Percentiles rank a stretch among this genome's conserved stretches.
These are phyloP conservation scores for Drosophila gunungcola DNA, from an alignment of 1,140 invertebrate species.

Conservation along the genomic window DNA sequence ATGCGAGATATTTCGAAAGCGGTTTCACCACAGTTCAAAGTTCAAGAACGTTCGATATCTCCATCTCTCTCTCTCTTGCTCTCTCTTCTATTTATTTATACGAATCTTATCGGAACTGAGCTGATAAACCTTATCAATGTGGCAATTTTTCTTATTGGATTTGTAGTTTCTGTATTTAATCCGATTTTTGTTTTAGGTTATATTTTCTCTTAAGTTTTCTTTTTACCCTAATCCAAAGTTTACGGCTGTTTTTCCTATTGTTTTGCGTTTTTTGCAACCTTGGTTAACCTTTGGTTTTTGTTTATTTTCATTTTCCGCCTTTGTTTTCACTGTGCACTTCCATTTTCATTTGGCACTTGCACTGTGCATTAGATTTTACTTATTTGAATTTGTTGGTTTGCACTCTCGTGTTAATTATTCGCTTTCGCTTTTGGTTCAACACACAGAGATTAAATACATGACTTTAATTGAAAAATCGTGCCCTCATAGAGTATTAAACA, in stretches of 20 bases:
- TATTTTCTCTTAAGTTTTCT: no score
- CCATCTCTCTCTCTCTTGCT: background rate
- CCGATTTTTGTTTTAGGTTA: slow-evolving; percentile 1
- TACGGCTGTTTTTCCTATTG: background rate
- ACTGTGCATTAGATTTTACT: slow-evolving; percentile 2
- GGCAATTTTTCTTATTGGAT: slow-evolving; percentile 10
- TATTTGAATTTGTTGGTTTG: slow-evolving; percentile 22
- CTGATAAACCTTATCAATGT: slow-evolving; percentile 35
- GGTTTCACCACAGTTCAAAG: slow-evolving; percentile 31
- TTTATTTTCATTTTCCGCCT: slow-evolving; percentile 2
- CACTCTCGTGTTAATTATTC: slow-evolving; percentile 40
- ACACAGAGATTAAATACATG: background rate
- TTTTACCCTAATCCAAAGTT: slow-evolving; percentile 22
- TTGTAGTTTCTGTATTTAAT: slow-evolving; percentile 4
- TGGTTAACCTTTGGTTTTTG: slow-evolving; percentile 19
- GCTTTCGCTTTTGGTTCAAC: slow-evolving; percentile 21
- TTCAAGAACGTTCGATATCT: slow-evolving; percentile 24
- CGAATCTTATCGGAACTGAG: slow-evolving; percentile 18
- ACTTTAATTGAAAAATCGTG: slow-evolving; percentile 34
- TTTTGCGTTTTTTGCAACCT: slow-evolving; percentile 7
- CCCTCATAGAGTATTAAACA: no score
- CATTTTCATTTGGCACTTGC: slow-evolving; percentile 20
- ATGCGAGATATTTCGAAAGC: slow-evolving; percentile 10
- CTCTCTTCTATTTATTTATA: slow-evolving; percentile 16
- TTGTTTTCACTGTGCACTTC: slow-evolving; percentile 3